These are phyloP conservation scores for Eufriesea mexicana DNA, from an alignment of 1,140 invertebrate species.

Conservation along the genomic window DNA sequence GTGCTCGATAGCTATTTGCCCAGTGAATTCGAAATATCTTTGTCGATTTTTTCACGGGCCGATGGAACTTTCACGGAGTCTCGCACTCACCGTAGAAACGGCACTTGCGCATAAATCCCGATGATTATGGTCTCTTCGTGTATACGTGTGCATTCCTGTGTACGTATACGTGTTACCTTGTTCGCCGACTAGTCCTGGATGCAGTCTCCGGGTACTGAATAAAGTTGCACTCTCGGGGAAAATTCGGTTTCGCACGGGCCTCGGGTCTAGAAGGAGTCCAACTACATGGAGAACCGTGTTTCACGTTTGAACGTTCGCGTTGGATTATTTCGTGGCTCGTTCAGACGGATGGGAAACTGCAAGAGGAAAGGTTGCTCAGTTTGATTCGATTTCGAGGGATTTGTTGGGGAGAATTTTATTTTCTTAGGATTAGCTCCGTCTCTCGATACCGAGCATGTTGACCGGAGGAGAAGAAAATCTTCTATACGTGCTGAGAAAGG, in stretches of 20 bases:
- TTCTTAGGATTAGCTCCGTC: neutral
- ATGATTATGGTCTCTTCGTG: slow-evolving; percentile 32
- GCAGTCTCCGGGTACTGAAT: neutral
- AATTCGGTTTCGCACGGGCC: neutral
- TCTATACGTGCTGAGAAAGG: neutral
- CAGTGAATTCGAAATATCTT: slow-evolving; percentile 68
- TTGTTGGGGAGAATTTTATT: neutral
- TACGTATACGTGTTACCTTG: neutral
- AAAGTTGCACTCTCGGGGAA: neutral
- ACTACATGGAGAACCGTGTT: neutral
- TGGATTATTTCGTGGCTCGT: neutral
- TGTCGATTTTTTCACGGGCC: slow-evolving; percentile 61
- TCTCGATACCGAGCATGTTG: neutral
- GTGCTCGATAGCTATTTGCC: slow-evolving; percentile 52
- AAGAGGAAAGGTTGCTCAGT: neutral
- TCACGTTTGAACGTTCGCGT: neutral
- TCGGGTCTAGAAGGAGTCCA: too few species aligned
- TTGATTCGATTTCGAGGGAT: neutral
- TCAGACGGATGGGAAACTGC: neutral
- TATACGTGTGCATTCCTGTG: neutral
- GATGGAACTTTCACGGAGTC: slow-evolving; percentile 49
- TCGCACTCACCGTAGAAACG: slow-evolving; percentile 31
- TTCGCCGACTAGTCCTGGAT: neutral
- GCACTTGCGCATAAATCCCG: slow-evolving; percentile 47
- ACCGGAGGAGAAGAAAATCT: neutral